A percentile compares a stretch with the other conserved stretches of the same genome.
phyloP scores from a whole-genome alignment of 2,113 vertebrate species.

The Struthidea cinerea region DNA sequence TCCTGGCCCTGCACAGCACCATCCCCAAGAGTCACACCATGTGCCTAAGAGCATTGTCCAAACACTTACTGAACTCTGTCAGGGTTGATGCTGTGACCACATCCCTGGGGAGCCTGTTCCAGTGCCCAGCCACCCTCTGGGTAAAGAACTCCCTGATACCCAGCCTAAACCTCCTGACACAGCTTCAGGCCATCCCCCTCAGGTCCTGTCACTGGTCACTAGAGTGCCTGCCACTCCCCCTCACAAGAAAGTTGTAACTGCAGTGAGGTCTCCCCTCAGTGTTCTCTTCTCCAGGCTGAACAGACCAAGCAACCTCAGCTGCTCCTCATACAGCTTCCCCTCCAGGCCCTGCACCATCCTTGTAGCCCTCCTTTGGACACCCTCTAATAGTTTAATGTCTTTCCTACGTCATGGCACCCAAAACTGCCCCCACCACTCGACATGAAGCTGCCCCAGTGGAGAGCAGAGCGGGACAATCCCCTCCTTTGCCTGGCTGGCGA shows the following conservation, averaged over 20 bases:
- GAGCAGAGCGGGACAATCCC: neutral
- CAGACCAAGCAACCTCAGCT: neutral
- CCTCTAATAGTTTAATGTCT: neutral
- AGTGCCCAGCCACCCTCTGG: neutral
- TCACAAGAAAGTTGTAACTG: neutral
- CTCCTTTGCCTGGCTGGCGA: rapidly evolving
- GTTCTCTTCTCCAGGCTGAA: neutral
- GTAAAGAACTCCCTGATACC: neutral
- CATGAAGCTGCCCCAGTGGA: neutral
- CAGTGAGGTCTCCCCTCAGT: neutral
- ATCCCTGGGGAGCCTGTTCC: neutral
- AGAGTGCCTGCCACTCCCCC: neutral
- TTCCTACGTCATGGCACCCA: neutral
- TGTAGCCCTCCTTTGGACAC: neutral
- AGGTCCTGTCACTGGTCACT: neutral
- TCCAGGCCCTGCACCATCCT: neutral
- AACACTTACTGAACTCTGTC: neutral
- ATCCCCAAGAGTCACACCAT: neutral
- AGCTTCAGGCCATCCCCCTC: neutral
- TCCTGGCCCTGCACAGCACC: neutral
- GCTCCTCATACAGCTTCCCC: rapidly evolving
- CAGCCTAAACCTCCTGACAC: neutral
- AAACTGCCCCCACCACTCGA: neutral
- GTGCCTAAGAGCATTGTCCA: neutral
- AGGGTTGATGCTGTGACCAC: neutral